Conservation (phyloP, 2,113 vertebrate species). For the Protomyctophum bolini region DNA sequence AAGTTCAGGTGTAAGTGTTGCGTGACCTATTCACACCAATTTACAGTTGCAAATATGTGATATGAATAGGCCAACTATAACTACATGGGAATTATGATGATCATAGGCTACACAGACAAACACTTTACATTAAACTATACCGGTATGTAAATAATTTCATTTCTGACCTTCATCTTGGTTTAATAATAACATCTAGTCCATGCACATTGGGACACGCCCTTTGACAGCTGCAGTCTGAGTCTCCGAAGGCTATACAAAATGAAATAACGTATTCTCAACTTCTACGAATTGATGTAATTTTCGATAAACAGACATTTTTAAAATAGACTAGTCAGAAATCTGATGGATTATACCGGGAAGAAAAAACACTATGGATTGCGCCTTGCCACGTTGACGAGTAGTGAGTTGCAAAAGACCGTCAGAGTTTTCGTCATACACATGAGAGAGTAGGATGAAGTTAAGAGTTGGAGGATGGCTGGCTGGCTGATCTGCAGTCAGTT, state of each 20-base stretch:
- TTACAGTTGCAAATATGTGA: not conserved
- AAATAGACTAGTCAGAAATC: not conserved
- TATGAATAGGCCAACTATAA: not conserved
- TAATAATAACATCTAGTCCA: constrained; percentile 1
- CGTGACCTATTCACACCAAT: not conserved
- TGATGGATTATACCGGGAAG: not conserved
- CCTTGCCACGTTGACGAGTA: constrained; percentile 65
- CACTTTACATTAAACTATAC: not conserved
- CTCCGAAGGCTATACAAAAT: constrained; percentile 9
- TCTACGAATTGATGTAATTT: not conserved
- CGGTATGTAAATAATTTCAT: not conserved
- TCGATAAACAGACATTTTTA: not conserved
- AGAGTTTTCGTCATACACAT: not conserved
- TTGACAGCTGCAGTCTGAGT: constrained; percentile 43
- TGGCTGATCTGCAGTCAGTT: constrained; percentile 46
- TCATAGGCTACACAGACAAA: not conserved
- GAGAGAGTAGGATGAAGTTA: too few relatives aligned
- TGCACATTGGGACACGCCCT: constrained; percentile 51
- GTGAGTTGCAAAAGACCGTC: constrained; percentile 24
- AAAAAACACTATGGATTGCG: not conserved
- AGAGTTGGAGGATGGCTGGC: too few relatives aligned
- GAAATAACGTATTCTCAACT: constrained; percentile 29
- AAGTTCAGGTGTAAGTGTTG: not conserved
- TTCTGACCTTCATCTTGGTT: constrained; percentile 5
- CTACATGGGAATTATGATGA: not conserved